Conservation (phyloP, 2,113 vertebrate genomes). For the Cephalopholis sonnerati region DNA sequence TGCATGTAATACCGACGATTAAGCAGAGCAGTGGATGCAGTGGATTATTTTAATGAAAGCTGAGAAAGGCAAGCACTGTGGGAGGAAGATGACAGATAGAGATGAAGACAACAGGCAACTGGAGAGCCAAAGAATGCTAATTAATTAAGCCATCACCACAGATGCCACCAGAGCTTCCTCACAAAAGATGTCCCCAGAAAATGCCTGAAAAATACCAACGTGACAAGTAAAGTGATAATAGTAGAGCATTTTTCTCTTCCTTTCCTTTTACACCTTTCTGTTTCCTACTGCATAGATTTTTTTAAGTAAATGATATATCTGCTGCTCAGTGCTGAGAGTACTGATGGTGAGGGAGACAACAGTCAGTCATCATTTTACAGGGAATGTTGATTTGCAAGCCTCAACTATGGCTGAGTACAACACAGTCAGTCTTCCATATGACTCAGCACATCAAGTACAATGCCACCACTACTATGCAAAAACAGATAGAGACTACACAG, state of each 20-base stretch:
- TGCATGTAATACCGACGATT: background rate
- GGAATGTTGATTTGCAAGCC: background rate
- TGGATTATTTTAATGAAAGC: slow-evolving; percentile 32
- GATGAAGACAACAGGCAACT: slow-evolving; percentile 41
- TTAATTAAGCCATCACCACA: slow-evolving; percentile 48
- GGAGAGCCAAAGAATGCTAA: slow-evolving; percentile 45
- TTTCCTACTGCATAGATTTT: background rate
- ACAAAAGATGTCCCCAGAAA: background rate
- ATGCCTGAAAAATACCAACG: background rate
- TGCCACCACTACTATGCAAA: background rate
- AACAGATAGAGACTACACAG: background rate
- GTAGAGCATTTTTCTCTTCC: background rate
- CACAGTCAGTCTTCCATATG: too few relatives aligned
- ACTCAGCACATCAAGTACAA: background rate
- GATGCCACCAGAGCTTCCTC: slow-evolving; percentile 22
- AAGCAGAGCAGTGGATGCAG: background rate
- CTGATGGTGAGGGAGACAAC: background rate
- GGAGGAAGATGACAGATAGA: slow-evolving; percentile 50
- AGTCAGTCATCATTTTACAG: background rate
- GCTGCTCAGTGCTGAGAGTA: background rate
- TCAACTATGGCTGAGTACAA: background rate
- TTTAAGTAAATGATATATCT: background rate
- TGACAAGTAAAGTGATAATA: background rate
- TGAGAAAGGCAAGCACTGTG: slow-evolving; percentile 36
- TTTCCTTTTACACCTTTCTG: background rate